Evolutionary conservation across 2,888 invertebrate species (phyloP).

Genomic region (Macrosoma leucophasiata): DNA sequence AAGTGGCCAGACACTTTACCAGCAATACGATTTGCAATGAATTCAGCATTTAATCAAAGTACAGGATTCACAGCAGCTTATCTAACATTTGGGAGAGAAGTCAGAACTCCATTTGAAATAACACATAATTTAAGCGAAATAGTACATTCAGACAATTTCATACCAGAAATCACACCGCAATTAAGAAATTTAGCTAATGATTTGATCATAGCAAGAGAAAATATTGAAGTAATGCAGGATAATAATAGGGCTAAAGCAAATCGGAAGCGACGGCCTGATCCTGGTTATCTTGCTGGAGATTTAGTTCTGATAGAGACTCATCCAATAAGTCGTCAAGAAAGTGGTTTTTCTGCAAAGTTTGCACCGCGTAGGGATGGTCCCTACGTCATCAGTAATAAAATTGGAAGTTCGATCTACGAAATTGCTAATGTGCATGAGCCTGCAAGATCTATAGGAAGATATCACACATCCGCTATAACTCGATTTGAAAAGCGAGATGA

Average conservation of each 20-base stretch:
- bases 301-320: slow-evolving; percentile 2
- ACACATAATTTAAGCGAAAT: slow-evolving; percentile 28
- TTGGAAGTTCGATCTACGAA: no score
- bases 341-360: slow-evolving; percentile 28
- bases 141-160: slow-evolving; percentile 30
- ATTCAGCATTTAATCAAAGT: slow-evolving; percentile 28
- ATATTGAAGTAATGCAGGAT: slow-evolving; percentile 5
- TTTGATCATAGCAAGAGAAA: slow-evolving; percentile 2
- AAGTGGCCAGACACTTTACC: slow-evolving; percentile 34
- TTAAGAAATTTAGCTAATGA: slow-evolving; percentile 5
- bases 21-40: slow-evolving; percentile 42
- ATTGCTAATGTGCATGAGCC: no score
- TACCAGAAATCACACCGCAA: slow-evolving; percentile 27
- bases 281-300: slow-evolving; percentile 10
- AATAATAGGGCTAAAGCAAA: slow-evolving; percentile 6
- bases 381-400: no score
- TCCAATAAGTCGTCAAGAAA: slow-evolving; percentile 11
- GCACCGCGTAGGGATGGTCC: slow-evolving; percentile 34
- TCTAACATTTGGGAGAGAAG: slow-evolving; percentile 38
- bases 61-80: slow-evolving; percentile 37
- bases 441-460: no score
- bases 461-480: no score
- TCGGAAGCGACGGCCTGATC: slow-evolving; percentile 2
- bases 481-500: no score
- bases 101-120: slow-evolving; percentile 36